phyloP scores from a whole-genome alignment of 2,888 invertebrate species.

The Chesias legatella region DNA sequence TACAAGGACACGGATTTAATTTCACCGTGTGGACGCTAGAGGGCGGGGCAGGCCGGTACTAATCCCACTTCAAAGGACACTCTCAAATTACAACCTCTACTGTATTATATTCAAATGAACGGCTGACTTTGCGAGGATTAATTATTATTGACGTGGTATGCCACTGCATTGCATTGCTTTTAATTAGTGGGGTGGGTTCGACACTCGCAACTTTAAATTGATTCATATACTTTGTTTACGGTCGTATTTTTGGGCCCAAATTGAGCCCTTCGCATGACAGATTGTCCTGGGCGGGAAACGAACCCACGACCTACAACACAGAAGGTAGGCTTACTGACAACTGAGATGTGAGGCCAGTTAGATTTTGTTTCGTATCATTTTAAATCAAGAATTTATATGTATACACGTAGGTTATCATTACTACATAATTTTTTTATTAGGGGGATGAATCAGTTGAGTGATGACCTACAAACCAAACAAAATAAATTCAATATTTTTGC shows the following conservation, averaged over 20 bases:
- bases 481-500: conserved; percentile 15
- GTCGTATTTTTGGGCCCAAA: too few species aligned
- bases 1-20: conserved; percentile 68
- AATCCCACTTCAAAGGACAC: conserved; percentile 76
- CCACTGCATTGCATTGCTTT: conserved; percentile 28
- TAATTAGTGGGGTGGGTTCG: conserved; percentile 28
- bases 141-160: conserved; percentile 39
- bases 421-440: conserved; percentile 4
- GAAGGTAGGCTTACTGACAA: too few species aligned
- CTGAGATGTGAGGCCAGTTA: too few species aligned
- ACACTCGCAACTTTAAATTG: conserved; percentile 1
- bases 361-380: too few species aligned
- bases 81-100: conserved; percentile 56
- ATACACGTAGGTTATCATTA: too few species aligned
- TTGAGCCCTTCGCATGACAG: too few species aligned
- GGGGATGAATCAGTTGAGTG: conserved; percentile 10
- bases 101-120: conserved; percentile 49
- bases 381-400: too few species aligned
- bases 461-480: conserved; percentile 11
- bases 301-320: too few species aligned
- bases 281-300: too few species aligned
- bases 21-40: conserved; percentile 47
- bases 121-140: conserved; percentile 40
- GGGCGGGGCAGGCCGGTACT: conserved; percentile 48
- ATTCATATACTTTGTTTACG: too few species aligned